Conservation (phyloP, 1,140 invertebrate species). For the Neuroterus valhalla region DNA sequence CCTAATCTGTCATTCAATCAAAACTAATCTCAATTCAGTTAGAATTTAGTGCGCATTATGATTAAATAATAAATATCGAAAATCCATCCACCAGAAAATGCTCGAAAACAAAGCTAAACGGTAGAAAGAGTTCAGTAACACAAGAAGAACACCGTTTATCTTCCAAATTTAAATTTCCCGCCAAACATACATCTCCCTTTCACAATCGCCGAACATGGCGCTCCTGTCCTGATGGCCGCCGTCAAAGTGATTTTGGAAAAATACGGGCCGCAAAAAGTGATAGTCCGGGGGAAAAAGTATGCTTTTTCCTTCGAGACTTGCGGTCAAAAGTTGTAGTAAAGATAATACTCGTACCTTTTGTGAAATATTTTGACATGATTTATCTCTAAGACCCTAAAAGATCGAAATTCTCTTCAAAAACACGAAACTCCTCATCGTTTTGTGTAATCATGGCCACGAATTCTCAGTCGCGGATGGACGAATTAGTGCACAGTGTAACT, state of each 20-base stretch:
- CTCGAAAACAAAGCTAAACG: too few relatives aligned
- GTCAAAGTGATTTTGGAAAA: neutral
- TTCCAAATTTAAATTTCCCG: too few relatives aligned
- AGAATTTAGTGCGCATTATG: too few relatives aligned
- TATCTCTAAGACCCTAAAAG: neutral
- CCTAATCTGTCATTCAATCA: too few relatives aligned
- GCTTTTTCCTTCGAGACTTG: conserved; percentile 15
- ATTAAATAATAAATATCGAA: too few relatives aligned
- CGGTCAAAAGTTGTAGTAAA: neutral
- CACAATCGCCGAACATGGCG: too few relatives aligned
- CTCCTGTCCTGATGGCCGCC: too few relatives aligned
- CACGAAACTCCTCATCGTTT: conserved; percentile 1
- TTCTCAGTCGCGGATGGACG: conserved; percentile 74
- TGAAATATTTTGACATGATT: neutral
- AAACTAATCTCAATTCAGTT: too few relatives aligned
- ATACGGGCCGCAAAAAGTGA: neutral
- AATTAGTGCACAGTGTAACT: conserved; percentile 81
- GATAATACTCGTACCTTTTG: neutral
- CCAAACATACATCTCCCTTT: too few relatives aligned
- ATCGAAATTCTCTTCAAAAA: neutral
- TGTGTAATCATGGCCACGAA: conserved; percentile 61
- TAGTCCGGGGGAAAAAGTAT: conserved; percentile 13
- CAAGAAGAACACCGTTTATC: too few relatives aligned
- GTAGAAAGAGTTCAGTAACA: too few relatives aligned
- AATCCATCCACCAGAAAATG: too few relatives aligned